Percentiles rank a stretch among this genome's conserved stretches.
Evolutionary conservation across 1,140 invertebrate species (phyloP).

Genomic region (Neomicropteryx cornuta): DNA sequence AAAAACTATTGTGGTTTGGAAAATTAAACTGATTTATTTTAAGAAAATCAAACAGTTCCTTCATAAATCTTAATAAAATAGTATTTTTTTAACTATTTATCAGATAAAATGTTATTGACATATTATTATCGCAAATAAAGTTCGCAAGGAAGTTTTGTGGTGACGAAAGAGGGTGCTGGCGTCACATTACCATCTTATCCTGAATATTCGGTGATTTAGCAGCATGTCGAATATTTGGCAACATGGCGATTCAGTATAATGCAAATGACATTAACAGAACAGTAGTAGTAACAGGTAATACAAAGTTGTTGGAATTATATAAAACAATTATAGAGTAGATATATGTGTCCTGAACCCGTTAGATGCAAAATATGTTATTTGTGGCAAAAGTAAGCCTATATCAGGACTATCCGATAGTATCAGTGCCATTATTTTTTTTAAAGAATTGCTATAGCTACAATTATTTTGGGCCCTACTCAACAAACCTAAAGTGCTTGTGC

Average conservation of each 20-base stretch:
- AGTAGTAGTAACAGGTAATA: slow-evolving; percentile 5
- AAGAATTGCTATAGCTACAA: no score
- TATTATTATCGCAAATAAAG: slow-evolving; percentile 1
- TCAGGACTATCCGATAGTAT: no score
- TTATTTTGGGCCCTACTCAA: no score
- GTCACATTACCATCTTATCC: background rate
- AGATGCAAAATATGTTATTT: no score
- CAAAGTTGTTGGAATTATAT: slow-evolving; percentile 4
- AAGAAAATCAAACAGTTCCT: slow-evolving; percentile 1
- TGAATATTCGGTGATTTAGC: background rate
- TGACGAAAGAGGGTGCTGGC: background rate
- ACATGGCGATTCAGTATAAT: background rate
- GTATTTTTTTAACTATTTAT: background rate
- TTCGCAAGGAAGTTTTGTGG: background rate
- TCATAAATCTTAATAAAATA: slow-evolving; percentile 6
- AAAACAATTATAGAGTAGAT: no score
- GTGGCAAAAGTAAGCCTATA: no score
- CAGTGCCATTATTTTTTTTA: no score
- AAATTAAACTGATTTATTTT: no score
- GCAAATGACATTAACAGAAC: background rate
- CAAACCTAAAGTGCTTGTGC: no score
- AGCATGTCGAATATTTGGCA: background rate
- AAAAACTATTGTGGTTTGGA: no score
- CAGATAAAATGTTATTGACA: background rate
- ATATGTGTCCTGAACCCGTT: no score